Evolutionary conservation across 2,888 invertebrate genomes (phyloP), one percentile per base, ranked within the genome.

Genomic region (Fragum sueziense): DNA sequence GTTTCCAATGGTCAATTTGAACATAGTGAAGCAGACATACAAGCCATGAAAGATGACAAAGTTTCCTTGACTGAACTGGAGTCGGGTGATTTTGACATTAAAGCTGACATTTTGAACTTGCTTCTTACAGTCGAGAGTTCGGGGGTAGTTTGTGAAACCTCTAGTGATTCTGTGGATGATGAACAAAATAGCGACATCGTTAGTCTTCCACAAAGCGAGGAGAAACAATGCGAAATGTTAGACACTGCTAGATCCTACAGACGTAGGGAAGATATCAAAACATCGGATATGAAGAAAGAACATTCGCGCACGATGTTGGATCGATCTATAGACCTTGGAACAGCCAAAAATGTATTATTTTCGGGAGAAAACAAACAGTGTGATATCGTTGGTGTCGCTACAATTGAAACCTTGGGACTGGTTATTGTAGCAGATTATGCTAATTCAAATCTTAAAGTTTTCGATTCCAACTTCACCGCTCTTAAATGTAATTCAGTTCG

Each of bases 381-480:
- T 14, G 61, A 61, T 4, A 31, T 61, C 7, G 27, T 61, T 2
- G 61, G 61, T 14, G 31, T 61, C 6, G 61, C 61, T 11, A 61
- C 25, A 2, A 29, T 61, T 14, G 31, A 27, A 29, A 1, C 31
- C 20, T 14, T 11, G 11, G 14, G 14, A 29, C 17, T 61, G 61
- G 14, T 20, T 27, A 31, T 31, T 61, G n/a, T 61, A 17, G n/a
- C 31, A 17, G 61, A 61, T 29, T 61, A 61, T 29, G 61, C 3
- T 29, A 61, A 61, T 31, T 22, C 61, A 31, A 61, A 29, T 7
- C 29, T 61, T 17, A 61, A 61, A 29, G 61, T 61, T 20, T 61
- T 61, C 31, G 31, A 61, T 25, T 25, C 17, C 7, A 29, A 29
- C 25, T 61, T 61, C n/a, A 61, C 2, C 1, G 27, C 31, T 61